Evolutionary conservation across 2,888 invertebrate species (phyloP).

Genomic region (Caenorhabditis uteleia): DNA sequence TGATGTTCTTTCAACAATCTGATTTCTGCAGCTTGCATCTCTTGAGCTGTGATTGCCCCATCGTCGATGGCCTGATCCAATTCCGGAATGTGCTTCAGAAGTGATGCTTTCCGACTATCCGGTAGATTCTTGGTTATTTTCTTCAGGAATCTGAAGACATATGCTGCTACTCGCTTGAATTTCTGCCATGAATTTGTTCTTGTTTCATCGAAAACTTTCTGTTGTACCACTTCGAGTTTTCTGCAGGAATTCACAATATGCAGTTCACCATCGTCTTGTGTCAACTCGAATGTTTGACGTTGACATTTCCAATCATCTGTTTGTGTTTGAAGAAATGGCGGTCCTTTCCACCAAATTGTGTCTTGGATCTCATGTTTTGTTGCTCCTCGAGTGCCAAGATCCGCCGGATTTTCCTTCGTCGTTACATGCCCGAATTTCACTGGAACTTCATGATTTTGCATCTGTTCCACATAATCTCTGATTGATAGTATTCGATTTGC

Average conservation of each 20-base stretch:
- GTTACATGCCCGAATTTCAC: conserved; percentile 49
- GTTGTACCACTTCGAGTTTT: not conserved
- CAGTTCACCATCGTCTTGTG: too few relatives aligned
- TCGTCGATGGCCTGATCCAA: too few relatives aligned
- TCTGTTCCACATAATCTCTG: too few relatives aligned
- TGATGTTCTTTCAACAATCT: conserved; percentile 3
- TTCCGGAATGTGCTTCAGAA: too few relatives aligned
- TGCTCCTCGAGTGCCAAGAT: conserved; percentile 54
- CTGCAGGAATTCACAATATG: not conserved
- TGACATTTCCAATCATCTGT: not conserved
- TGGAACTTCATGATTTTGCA: not conserved
- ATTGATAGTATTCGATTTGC: too few relatives aligned
- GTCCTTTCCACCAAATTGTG: conserved; percentile 56
- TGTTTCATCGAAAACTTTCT: not conserved
- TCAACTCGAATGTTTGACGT: too few relatives aligned
- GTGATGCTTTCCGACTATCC: too few relatives aligned
- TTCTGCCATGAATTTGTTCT: not conserved
- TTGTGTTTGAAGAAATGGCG: conserved; percentile 35
- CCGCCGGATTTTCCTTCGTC: conserved; percentile 60
- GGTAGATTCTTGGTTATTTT: conserved; percentile 1
- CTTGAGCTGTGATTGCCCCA: not conserved
- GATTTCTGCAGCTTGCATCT: conserved; percentile 1
- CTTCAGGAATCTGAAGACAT: not conserved
- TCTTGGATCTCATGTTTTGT: not conserved
- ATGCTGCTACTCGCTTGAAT: not conserved